phyloP scores from a whole-genome alignment of 2,113 vertebrate genomes.

The Sylvicapra grimmia region DNA sequence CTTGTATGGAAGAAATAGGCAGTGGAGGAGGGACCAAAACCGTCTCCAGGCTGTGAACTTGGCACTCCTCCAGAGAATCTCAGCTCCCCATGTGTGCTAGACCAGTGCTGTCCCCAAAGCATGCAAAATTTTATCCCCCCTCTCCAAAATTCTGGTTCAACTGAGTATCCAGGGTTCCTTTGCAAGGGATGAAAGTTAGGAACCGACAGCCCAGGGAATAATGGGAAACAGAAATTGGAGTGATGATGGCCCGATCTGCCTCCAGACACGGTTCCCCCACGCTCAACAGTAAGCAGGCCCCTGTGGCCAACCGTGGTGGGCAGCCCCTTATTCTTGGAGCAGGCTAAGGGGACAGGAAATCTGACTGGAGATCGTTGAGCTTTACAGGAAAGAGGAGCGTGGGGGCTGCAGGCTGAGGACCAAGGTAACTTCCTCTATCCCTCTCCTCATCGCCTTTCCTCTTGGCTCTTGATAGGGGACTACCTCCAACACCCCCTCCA shows the following conservation, averaged over 20 bases:
- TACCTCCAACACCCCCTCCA: not conserved
- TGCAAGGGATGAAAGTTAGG: not conserved
- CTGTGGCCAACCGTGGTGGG: not conserved
- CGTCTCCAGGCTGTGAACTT: not conserved
- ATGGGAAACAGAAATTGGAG: not conserved
- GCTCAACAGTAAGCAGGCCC: not conserved
- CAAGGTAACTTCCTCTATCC: slow-evolving; percentile 46
- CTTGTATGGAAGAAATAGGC: not conserved
- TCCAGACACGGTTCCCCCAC: not conserved
- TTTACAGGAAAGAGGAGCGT: slow-evolving; percentile 49
- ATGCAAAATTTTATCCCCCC: not conserved
- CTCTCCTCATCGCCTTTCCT: not conserved
- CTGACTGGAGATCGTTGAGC: slow-evolving; percentile 58
- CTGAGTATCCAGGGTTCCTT: not conserved
- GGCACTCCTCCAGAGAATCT: not conserved
- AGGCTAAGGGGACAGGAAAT: slow-evolving; percentile 54
- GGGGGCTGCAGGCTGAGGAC: not conserved
- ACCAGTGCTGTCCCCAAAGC: not conserved
- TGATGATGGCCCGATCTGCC: not conserved
- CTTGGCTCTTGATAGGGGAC: not conserved
- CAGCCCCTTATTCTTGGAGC: not conserved
- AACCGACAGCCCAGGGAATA: not conserved
- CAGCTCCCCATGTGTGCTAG: not conserved
- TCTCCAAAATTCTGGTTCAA: not conserved
- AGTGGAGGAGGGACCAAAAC: not conserved